phyloP scores from a whole-genome alignment of 2,888 invertebrate species.

The Harpalus rubripes region DNA sequence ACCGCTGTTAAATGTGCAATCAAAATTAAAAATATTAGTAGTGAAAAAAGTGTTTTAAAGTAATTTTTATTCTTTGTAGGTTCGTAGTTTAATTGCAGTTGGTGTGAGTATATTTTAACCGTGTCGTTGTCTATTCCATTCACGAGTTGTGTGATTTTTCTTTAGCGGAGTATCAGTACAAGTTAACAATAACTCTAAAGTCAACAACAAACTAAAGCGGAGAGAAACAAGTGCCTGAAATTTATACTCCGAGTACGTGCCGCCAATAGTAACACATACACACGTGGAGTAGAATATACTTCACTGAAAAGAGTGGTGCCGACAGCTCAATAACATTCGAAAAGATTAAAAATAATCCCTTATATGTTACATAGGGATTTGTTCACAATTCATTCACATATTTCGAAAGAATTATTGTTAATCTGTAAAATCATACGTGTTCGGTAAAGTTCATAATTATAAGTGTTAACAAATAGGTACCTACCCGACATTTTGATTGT shows the following conservation, averaged over 20 bases:
- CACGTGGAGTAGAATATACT: background rate
- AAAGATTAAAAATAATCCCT: background rate
- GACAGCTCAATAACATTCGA: background rate
- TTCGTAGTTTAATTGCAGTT: background rate
- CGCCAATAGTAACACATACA: background rate
- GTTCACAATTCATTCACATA: background rate
- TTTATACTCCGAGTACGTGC: slow-evolving; percentile 53
- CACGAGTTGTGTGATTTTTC: slow-evolving; percentile 5
- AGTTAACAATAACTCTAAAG: slow-evolving; percentile 62
- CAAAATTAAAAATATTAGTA: too few species aligned
- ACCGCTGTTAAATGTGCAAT: too few species aligned
- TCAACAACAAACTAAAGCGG: slow-evolving; percentile 60
- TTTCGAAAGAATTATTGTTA: background rate
- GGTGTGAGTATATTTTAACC: background rate
- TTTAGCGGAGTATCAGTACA: slow-evolving; percentile 39
- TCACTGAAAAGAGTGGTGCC: background rate
- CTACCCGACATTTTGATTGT: too few species aligned
- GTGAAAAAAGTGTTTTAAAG: too few species aligned
- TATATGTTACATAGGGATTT: background rate
- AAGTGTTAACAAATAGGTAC: too few species aligned
- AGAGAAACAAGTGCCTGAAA: slow-evolving; percentile 56
- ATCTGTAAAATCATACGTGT: background rate
- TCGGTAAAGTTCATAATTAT: too few species aligned
- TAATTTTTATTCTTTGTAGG: too few species aligned
- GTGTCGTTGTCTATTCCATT: background rate